Base-by-base conservation (phyloP, 2,888 invertebrate genomes). In the Masnerella sp. region DNA sequence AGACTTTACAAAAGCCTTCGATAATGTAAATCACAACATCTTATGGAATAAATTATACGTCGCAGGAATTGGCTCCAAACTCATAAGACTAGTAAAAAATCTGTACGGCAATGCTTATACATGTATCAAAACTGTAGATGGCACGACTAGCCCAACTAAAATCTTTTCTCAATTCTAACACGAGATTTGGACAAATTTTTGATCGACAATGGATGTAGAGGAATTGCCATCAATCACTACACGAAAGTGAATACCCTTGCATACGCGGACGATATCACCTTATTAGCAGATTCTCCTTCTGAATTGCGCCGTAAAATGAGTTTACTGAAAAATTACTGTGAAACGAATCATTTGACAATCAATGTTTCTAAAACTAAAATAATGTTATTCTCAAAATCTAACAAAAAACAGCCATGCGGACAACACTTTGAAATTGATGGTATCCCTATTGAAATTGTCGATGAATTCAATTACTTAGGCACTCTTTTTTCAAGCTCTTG, bases 321-420 rank as follows among this genome's bases (percentile, higher is more conserved):
- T 0, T 18, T 22, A 54, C 8, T 36, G 4, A 4, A 2, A 2
- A 8, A 36, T 14, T 36, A 36, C 8, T 36, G 36, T 36, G 8
- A 36, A 14, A 36, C 14, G 12, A 36, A 36, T 36, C 4, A 14
- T 12, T 8, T 36, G 2, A 14, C 11, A 36, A 14, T 36, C 9
- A 36, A 36, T 36, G 36, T 36, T 36, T 12, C 12, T 5, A 36
- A 36, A 14, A 36, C 14, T 5, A 36, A 36, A 36, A 36, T 36
- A 3, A 9, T 36, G 4, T 14, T 36, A 2, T 36, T 36, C 14
- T 2, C 2, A 4, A 36, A 32, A n/a, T 2, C 8, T n/a, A 32
- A 32, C 2, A 9, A 7, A n/a, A 32, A 32, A 32, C 22, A 7
- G 3, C 7, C 22, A 22, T 5, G 7, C 7, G 7, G 7, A 22